These are phyloP conservation scores for Creontiades dilutus DNA, from an alignment of 2,888 invertebrate genomes.

Conservation along the genomic window DNA sequence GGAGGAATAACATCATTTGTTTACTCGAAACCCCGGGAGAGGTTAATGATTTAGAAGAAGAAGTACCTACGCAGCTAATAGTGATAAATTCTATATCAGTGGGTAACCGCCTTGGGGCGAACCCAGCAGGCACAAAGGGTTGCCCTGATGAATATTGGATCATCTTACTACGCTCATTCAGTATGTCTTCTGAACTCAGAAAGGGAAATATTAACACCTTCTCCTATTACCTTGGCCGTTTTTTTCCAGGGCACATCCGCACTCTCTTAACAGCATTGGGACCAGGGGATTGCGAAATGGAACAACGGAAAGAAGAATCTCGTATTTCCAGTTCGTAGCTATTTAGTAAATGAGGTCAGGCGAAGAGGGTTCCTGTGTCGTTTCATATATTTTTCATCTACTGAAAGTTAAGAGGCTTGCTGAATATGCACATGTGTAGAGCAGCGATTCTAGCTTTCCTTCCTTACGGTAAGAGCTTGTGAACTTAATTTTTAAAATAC, in stretches of 20 bases:
- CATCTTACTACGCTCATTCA: not conserved
- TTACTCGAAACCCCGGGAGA: not conserved
- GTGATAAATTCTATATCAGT: conserved; percentile 2
- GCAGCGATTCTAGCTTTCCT: no score
- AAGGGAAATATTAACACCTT: conserved; percentile 37
- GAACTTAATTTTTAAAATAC: no score
- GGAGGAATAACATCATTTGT: conserved; percentile 38
- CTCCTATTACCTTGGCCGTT: not conserved
- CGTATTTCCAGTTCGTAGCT: no score
- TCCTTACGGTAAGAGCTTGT: no score
- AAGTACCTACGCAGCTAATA: not conserved
- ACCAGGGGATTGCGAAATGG: no score
- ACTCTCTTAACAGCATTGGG: not conserved
- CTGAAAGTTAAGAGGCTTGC: no score
- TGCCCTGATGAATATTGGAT: conserved; percentile 4
- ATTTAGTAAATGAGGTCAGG: no score
- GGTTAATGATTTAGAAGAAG: not conserved
- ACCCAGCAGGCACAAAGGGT: not conserved
- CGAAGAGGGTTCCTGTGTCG: no score
- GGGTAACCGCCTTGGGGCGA: not conserved
- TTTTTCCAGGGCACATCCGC: not conserved
- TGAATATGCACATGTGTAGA: no score
- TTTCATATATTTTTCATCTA: no score
- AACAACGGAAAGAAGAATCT: no score
- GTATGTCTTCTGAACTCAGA: not conserved